Base-by-base conservation (phyloP, 2,888 invertebrate genomes). In the Lepeophtheirus nordmannii region DNA sequence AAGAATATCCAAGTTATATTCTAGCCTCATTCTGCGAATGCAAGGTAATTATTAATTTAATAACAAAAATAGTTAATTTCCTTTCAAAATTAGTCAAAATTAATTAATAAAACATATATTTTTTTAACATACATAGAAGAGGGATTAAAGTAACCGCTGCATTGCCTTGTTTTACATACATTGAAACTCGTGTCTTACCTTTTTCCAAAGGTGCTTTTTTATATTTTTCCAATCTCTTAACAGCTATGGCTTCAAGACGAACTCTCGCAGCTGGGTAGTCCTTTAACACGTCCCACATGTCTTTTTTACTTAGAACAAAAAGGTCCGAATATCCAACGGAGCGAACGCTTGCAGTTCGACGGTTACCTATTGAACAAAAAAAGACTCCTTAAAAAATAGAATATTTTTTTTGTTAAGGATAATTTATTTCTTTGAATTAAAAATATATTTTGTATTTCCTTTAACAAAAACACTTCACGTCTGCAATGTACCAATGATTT, bases 261-360 rank as follows among this genome's bases (percentile, higher is more conserved):
- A 96, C 87, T 77, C 96, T 81, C 69, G 91, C 91, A 23, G 90
- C 89, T 37, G 91, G 91, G 78, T 91, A 91, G 76, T 91, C 91
- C 78, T 96, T 92, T 70, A 93, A 84, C 70, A 97, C 97, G 78
- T 96, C 96, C 96, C 94, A 96, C 88, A 97, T 91, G 81, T 96
- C 96, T 81, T 92, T 92, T 82, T 97, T 97, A 78, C 91, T 92
- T 72, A 97, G 84, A 76, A 96, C 94, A 81, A 97, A 97, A 73
- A 97, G 83, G 80, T 97, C 96, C 77, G 94, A 94, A 80, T 97
- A 97, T 73, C 97, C 97, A 70, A 97, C 96, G 68, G 94, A 96
- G 72, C 92, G 83, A 72, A 97, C 96, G 74, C 93, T 93, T 72
- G 97, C 97, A 76, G 97, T 97, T 78, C 96, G 83, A 76, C 96